Conservation (phyloP, 2,888 invertebrate genomes). For the Tipula unca region DNA sequence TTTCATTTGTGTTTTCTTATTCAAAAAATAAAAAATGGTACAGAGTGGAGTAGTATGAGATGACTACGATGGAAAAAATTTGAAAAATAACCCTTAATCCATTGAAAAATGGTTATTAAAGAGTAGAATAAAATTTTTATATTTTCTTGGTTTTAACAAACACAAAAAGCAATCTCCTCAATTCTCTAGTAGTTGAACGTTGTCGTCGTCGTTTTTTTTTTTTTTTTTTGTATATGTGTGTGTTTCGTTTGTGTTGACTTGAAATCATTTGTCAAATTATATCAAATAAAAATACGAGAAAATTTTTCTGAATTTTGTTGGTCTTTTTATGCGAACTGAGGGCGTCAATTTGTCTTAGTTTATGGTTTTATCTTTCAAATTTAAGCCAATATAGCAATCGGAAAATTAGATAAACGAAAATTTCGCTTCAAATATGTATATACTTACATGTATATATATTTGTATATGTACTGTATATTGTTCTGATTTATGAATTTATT, state of each 20-base stretch:
- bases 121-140: not conserved
- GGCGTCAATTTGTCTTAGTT: conserved; percentile 14
- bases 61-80: not conserved
- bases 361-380: conserved; percentile 4
- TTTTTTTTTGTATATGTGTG: not conserved
- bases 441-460: not conserved
- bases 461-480: not conserved
- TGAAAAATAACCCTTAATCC: conserved; percentile 14
- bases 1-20: conserved; percentile 9
- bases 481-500: not conserved
- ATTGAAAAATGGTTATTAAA: conserved; percentile 8
- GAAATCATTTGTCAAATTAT: conserved; percentile 8
- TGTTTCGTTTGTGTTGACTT: conserved; percentile 8
- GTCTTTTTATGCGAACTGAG: conserved; percentile 8
- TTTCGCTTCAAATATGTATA: not conserved
- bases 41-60: not conserved
- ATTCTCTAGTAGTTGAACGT: conserved; percentile 14
- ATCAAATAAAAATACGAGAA: not conserved
- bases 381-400: conserved; percentile 14
- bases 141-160: conserved; percentile 8
- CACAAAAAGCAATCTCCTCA: conserved; percentile 14
- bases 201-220: not conserved
- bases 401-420: not conserved
- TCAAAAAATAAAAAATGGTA: not conserved
- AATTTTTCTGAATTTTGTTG: not conserved